Evolutionary conservation across 2,797 vertebrate species (phyloP).

Genomic region (Aulostomus chinensis): DNA sequence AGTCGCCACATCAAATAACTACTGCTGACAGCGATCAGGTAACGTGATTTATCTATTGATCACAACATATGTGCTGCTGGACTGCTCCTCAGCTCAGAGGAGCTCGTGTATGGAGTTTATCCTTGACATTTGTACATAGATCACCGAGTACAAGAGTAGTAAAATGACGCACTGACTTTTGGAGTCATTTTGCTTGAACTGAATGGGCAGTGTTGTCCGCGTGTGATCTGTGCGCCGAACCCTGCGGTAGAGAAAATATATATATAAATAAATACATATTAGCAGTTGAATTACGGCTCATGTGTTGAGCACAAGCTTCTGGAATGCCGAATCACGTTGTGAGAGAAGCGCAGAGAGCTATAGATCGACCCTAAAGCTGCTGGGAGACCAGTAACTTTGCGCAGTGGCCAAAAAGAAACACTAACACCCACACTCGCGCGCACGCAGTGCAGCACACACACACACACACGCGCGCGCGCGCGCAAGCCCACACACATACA

Average conservation of each 20-base stretch:
- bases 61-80: too few species aligned
- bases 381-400: slow-evolving; percentile 74
- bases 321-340: slow-evolving; percentile 18
- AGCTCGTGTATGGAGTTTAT: not conserved
- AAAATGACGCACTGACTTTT: slow-evolving; percentile 14
- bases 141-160: not conserved
- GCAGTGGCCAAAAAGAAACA: slow-evolving; percentile 64
- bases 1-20: slow-evolving; percentile 80
- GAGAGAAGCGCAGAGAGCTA: slow-evolving; percentile 20
- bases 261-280: not conserved
- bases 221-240: slow-evolving; percentile 27
- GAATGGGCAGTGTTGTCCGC: too few species aligned
- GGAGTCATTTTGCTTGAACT: too few species aligned
- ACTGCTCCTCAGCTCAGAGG: too few species aligned
- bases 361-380: slow-evolving; percentile 31
- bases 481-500: not conserved
- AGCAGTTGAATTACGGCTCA: slow-evolving; percentile 12
- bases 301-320: slow-evolving; percentile 25
- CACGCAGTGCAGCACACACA: not conserved
- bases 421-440: not conserved
- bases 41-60: slow-evolving; percentile 32
- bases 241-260: too few species aligned
- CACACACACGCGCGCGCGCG: not conserved
- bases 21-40: slow-evolving; percentile 85
- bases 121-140: slow-evolving; percentile 1